Base-by-base conservation (phyloP, 2,888 invertebrate genomes). In the Frankliniella intonsa region DNA sequence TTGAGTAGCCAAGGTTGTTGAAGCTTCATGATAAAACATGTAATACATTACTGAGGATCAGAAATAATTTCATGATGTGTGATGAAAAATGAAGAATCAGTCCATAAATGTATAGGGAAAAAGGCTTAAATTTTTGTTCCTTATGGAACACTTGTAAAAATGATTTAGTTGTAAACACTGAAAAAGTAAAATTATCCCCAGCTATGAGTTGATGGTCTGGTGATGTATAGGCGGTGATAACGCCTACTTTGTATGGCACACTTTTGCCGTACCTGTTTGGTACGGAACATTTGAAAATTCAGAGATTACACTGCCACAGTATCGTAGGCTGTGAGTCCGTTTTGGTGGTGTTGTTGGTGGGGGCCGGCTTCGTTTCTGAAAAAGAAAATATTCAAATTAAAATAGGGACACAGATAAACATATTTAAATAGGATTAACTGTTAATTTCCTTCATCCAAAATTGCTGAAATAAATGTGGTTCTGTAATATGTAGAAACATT, bases 271-370 rank as follows among this genome's bases (percentile, higher is more conserved):
- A 76, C 69, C n/a, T 22, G 25, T 25, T 22, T 25, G 25, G 69
- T 76, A 76, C 69, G 25, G 22, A 25, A 25, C 25, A 12, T 25
- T 12, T 76, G 69, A 25, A 76, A 25, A 22, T 80, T 83, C 94
- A 96, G 93, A 96, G 92, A 92, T 96, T 96, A 96, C 95, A 96
- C 96, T 95, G 96, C 96, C 95, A 96, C 94, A 94, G 96, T 96
- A 95, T 96, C 95, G 95, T 96, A 96, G 94, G 96, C 94, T 95
- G 96, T 95, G 95, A 95, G 94, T 91, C 93, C 91, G 88, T 89
- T 93, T 92, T 94, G 93, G 89, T 94, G 93, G 89, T 89, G 89
- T 89, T 90, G 90, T 87, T 88, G 91, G 92, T 92, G 93, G 92
- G 93, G 92, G 92, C 93, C 91, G 92, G 94, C 94, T 95, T 96